Percentiles rank a stretch among this genome's conserved stretches.
Conservation (phyloP, 1,140 invertebrate genomes). For the Pomacea maculata region DNA sequence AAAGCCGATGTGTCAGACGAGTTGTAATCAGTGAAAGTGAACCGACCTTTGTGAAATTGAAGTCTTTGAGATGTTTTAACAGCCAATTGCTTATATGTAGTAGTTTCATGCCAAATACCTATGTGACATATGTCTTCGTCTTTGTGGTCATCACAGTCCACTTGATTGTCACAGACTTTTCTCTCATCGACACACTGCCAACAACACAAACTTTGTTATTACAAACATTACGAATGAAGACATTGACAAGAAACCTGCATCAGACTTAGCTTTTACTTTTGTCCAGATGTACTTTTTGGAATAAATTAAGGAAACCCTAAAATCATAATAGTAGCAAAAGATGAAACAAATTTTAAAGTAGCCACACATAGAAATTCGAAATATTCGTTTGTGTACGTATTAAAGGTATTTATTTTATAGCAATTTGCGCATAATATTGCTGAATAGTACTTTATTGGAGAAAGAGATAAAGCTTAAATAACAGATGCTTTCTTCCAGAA, state of each 20-base stretch:
- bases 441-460: neutral
- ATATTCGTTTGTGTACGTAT: neutral
- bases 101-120: too few relatives aligned
- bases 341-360: constrained; percentile 26
- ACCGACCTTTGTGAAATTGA: neutral
- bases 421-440: neutral
- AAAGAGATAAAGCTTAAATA: too few relatives aligned
- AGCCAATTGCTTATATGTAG: neutral
- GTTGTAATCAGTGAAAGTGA: neutral
- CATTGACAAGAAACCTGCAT: neutral
- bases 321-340: constrained; percentile 29
- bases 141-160: neutral
- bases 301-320: constrained; percentile 25
- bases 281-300: constrained; percentile 1
- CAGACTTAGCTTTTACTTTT: neutral
- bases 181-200: neutral
- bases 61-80: neutral
- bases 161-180: neutral
- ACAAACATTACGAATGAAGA: neutral
- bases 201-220: neutral
- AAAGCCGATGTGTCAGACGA: neutral
- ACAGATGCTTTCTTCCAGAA: too few relatives aligned
- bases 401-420: neutral
- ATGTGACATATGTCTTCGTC: neutral
- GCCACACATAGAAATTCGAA: neutral